These are phyloP conservation scores for Calyptomena viridis DNA, from an alignment of 2,113 vertebrate genomes.

Conservation along the genomic window DNA sequence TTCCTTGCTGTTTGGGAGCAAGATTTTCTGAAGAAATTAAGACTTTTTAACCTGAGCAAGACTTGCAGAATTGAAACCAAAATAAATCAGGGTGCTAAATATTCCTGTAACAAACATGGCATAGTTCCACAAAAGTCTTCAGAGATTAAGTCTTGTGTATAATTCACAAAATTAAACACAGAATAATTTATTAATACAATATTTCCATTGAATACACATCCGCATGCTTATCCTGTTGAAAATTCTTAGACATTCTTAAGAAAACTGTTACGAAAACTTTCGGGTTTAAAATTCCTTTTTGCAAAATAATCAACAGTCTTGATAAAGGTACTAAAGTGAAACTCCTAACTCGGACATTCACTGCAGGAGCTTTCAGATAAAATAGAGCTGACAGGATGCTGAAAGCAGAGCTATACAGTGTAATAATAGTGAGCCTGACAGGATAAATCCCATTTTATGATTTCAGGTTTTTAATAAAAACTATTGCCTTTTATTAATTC, in stretches of 20 bases:
- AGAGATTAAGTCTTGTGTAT: background rate
- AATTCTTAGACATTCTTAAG: background rate
- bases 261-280: background rate
- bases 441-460: background rate
- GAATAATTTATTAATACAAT: background rate
- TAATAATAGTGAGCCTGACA: background rate
- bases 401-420: background rate
- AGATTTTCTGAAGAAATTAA: background rate
- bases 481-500: background rate
- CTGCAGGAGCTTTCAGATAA: background rate
- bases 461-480: background rate
- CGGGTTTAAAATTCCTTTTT: background rate
- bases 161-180: background rate
- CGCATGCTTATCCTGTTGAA: background rate
- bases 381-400: background rate
- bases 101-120: background rate
- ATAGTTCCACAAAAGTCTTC: background rate
- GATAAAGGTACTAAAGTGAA: background rate
- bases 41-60: background rate
- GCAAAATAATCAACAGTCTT: background rate
- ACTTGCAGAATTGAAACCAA: background rate
- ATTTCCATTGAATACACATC: background rate
- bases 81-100: background rate
- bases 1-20: background rate
- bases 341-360: background rate